Base-by-base conservation (phyloP, 2,888 invertebrate species). In the Bellardia bayeri region DNA sequence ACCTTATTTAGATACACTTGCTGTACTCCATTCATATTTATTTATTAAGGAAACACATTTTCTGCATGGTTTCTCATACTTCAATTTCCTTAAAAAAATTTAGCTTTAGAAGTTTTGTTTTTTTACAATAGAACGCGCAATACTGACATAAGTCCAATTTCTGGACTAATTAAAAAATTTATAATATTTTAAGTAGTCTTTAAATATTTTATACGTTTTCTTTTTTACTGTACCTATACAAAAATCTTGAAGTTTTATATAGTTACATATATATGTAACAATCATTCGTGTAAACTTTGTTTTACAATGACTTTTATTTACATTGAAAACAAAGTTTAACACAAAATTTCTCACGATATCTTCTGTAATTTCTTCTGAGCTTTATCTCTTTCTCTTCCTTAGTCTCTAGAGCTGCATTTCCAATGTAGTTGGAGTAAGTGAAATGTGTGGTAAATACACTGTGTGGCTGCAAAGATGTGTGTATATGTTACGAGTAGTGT, bases 281-380 rank as follows among this genome's bases (percentile, higher is more conserved):
- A 42, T 56, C 45, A 69, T 58, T 51, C 16, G 76, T 72, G 64
- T 58, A 61, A 86, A 83, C 76, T 86, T 86, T 82, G 30, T 71
- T 80, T 80, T 14, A 51, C 64, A 79, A 69, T 80, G 78, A 80
- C 69, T 83, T 86, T 79, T 68, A 56, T 63, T 30, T 16, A 30
- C 33, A 51, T 4, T 14, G 37, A 6, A 45, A 37, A 78, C 68
- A 78, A 49, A 56, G 13, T 45, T 45, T 37, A 71, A 37, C 66
- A 54, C 11, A 23, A 42, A 74, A 13, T 54, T 81, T 37, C 37
- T 42, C 54, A 68, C 66, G 61, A 79, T 56, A 75, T 51, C 58
- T 71, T 40, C 11, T 61, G 69, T n/a, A n/a, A 51, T 9, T 42
- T 45, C 40, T 23, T n/a, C 23, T 13, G 33, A 23, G 23, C n/a